Evolutionary conservation across 2,797 vertebrate species (phyloP).

Genomic region (Tadarida brasiliensis): DNA sequence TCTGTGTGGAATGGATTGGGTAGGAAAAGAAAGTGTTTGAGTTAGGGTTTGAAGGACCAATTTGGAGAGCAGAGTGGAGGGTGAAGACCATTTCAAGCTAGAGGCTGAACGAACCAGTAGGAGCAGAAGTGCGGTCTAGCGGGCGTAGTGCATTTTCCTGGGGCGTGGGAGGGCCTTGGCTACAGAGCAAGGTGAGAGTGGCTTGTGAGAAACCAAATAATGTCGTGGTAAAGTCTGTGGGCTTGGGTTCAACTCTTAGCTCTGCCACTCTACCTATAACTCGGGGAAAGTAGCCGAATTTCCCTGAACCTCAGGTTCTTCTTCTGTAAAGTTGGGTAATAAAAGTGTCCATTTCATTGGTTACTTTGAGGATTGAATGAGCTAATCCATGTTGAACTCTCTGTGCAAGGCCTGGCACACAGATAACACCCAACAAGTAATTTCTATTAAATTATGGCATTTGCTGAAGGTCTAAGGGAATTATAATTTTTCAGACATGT

Average conservation of each 20-base stretch:
- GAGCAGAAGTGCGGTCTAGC: not conserved
- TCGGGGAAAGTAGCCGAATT: not conserved
- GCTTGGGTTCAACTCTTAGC: not conserved
- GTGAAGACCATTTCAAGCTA: not conserved
- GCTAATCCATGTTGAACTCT: constrained; percentile 2
- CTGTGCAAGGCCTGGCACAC: not conserved
- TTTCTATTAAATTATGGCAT: not conserved
- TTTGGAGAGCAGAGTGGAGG: not conserved
- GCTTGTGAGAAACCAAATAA: not conserved
- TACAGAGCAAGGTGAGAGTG: not conserved
- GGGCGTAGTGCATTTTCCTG: not conserved
- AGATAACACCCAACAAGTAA: not conserved
- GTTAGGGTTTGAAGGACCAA: not conserved
- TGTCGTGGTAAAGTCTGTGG: not conserved
- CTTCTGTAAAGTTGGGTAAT: not conserved
- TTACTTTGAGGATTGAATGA: constrained; percentile 41
- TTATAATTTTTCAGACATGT: not conserved
- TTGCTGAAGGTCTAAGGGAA: not conserved
- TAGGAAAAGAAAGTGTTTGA: not conserved
- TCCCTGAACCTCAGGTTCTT: not conserved
- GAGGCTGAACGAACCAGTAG: not conserved
- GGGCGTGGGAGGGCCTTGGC: not conserved
- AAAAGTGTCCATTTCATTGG: not conserved
- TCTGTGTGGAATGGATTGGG: not conserved
- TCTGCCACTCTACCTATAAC: not conserved